Conservation (phyloP, 1,140 invertebrate genomes). For the Homarus americanus region DNA sequence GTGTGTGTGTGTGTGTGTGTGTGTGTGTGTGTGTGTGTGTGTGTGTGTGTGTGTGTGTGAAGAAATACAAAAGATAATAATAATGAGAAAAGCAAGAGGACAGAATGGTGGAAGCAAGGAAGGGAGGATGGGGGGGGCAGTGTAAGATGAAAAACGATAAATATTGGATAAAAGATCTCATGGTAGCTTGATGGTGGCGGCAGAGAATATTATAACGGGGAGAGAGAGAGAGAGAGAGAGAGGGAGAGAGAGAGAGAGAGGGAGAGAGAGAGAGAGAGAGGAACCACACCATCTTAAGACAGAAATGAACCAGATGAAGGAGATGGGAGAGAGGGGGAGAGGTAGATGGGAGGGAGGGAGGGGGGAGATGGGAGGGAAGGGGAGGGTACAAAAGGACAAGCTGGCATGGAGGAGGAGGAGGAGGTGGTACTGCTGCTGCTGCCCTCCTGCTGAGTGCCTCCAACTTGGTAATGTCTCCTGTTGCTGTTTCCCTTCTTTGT, state of each 20-base stretch:
- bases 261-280: not conserved
- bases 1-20: too few relatives aligned
- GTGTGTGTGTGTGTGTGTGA: too few relatives aligned
- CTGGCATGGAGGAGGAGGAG: not conserved
- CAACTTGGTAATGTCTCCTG: not conserved
- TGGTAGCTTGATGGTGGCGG: constrained; percentile 27
- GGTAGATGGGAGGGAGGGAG: not conserved
- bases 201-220: constrained; percentile 21
- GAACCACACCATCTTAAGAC: constrained; percentile 39
- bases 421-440: not conserved
- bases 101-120: not conserved
- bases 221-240: not conserved
- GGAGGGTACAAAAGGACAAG: constrained; percentile 6
- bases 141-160: constrained; percentile 37
- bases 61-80: not conserved
- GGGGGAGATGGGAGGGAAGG: not conserved
- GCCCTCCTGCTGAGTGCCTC: constrained; percentile 10
- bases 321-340: not conserved
- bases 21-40: too few relatives aligned
- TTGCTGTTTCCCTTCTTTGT: constrained; percentile 15
- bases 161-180: constrained; percentile 46
- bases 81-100: not conserved
- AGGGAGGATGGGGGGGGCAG: constrained; percentile 21
- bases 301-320: constrained; percentile 32
- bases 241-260: not conserved